Evolutionary conservation across 2,797 vertebrate genomes (phyloP).

Genomic region (Kryptopterus vitreolus): DNA sequence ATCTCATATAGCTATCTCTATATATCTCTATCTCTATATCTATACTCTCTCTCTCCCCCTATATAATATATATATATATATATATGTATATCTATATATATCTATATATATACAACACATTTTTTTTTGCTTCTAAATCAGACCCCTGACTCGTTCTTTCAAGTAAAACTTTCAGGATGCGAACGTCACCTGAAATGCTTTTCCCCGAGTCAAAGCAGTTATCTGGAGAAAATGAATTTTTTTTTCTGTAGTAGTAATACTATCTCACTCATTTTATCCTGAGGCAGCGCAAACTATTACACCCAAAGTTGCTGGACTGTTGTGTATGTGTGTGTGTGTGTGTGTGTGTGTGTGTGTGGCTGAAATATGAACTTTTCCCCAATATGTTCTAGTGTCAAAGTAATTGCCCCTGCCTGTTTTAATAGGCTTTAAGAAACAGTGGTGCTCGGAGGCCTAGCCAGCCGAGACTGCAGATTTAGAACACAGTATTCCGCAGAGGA

Average conservation of each 20-base stretch:
- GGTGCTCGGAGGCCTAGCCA: slow-evolving; percentile 47
- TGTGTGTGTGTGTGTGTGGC: slow-evolving; percentile 39
- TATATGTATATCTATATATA: too few species aligned
- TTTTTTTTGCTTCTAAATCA: too few species aligned
- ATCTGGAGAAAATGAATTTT: slow-evolving; percentile 43
- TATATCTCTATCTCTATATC: too few species aligned
- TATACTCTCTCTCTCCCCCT: too few species aligned
- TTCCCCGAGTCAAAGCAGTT: slow-evolving; percentile 36
- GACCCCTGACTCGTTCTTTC: slow-evolving; percentile 22
- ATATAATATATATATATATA: too few species aligned
- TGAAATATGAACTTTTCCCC: slow-evolving; percentile 61
- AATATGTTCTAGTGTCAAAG: slow-evolving; percentile 49
- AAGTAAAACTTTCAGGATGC: slow-evolving; percentile 32
- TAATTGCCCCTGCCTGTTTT: slow-evolving; percentile 52
- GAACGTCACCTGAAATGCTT: slow-evolving; percentile 16
- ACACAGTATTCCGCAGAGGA: slow-evolving; percentile 23
- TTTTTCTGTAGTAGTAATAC: background rate
- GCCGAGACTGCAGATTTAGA: slow-evolving; percentile 39
- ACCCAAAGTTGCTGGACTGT: slow-evolving; percentile 54
- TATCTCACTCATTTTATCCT: slow-evolving; percentile 27
- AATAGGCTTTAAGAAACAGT: slow-evolving; percentile 48
- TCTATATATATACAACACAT: too few species aligned
- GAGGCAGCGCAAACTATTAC: slow-evolving; percentile 41
- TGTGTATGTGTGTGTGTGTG: slow-evolving; percentile 40
- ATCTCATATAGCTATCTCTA: too few species aligned